Evolutionary conservation across 2,113 vertebrate genomes (phyloP), one percentile per base, ranked within the genome.

Genomic region (Calonectris borealis): DNA sequence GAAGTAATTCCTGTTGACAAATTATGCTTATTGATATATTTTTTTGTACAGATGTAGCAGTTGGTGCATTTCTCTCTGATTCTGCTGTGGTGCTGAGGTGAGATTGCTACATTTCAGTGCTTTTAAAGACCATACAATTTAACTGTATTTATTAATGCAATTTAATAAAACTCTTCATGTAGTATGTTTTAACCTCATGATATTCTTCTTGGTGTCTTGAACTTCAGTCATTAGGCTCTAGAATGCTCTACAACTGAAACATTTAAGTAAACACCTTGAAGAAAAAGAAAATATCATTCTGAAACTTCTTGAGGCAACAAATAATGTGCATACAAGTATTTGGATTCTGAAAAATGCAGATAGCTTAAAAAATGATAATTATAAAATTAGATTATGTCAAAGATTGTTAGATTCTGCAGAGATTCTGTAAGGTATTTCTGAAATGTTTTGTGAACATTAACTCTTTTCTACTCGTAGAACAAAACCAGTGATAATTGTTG

Each of bases 51-150:
- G 99, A 99, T 98, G 95, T 99, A 86, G 99, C 99, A 3, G 98
- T 99, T 52, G 99, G 99, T 86, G 99, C 99, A 13, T 99, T 99
- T 97, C 98, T 99, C 32, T 99, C 99, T 1, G 97, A 99, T 96
- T 98, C 99, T 55, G 99, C 98, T 19, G 98, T 99, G 58, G 94
- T 99, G 78, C 97, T 99, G 88, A 99, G 99, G 99, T 99, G 97
- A 98, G 98, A 75, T 11, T 86, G 64, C 73, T 92, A 19, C 1
- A 1, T 97, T 94, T 95, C 48, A 78, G 26, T 87, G 36, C 65
- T 92, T 83, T 52, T 91, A 88, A 92, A 90, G 83, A 86, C 68
- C 57, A 27, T 58, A 44, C 34, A 61, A 38, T 58, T 76, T 93
- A 96, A 93, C 61, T 92, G 20, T 76, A 48, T 94, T 92, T 94